Evolutionary conservation across 2,797 vertebrate genomes (phyloP), one percentile per base, ranked within the genome.

Genomic region (Hippoglossus hippoglossus): DNA sequence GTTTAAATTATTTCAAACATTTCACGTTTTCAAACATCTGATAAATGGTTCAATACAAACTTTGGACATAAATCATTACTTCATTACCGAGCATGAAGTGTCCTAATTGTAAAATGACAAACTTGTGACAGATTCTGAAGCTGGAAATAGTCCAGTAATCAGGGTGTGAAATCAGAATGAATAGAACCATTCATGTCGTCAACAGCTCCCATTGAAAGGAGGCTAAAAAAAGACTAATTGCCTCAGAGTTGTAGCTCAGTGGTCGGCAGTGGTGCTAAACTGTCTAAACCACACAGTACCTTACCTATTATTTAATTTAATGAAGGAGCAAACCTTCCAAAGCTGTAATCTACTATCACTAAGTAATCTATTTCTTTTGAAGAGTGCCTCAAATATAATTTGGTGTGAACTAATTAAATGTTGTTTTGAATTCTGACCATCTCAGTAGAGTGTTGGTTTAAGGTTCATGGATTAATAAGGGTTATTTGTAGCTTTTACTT

Each of bases 171-270:
- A 39, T 34, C 10, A 9, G 31, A 53, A 64, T 72, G 52, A 88
- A 80, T 26, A 16, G 52, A 47, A 31, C 24, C 25, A 52, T 75
- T 76, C 53, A 61, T 57, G 18, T 4, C 2, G 7, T 22, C 66
- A 9, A 69, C 5, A 46, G 19, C 44, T 28, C n/a, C 52, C 51
- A 39, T 64, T 46, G 13, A 36, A 4, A 53, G 57, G 44, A 57
- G 21, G 4, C 24, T 63, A n/a, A 67, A 51, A 58, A 60, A 41
- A 44, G 3, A 46, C 6, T 51, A 4, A 39, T 39, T 36, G 7
- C 12, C 36, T 39, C 3, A 12, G 36, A 39, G 36, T 39, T 13
- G 4, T 36, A 4, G 12, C 36, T 13, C 36, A 39, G 12, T 31
- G 7, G 28, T 31, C 28, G 7, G 28, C 28, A 12, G 39, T 46